Conservation (phyloP, 2,113 vertebrate genomes). For the Notarius lentiginosus region DNA sequence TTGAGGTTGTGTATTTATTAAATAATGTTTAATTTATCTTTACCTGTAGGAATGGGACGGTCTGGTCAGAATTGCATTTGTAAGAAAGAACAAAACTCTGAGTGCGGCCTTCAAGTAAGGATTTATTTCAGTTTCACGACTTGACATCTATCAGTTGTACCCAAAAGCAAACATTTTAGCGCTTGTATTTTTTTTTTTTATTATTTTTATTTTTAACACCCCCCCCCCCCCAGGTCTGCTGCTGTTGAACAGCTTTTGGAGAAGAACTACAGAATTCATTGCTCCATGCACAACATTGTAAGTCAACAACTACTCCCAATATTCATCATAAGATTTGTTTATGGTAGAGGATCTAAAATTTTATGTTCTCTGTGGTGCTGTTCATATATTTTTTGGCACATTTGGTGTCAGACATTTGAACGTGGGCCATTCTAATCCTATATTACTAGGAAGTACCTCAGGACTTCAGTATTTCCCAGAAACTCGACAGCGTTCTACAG, state of each 20-base stretch:
- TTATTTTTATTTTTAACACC: no score
- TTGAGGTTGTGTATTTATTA: neutral
- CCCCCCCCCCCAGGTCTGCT: constrained; percentile 72
- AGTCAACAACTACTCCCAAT: constrained; percentile 56
- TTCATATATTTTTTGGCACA: constrained; percentile 13
- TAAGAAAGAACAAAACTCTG: constrained; percentile 98
- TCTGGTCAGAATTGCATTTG: constrained; percentile 94
- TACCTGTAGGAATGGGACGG: constrained; percentile 91
- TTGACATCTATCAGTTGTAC: neutral
- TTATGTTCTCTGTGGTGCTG: neutral
- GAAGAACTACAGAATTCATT: constrained; percentile 96
- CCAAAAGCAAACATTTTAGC: neutral
- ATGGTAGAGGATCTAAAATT: neutral
- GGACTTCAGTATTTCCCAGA: constrained; percentile 88
- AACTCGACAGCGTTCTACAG: constrained; percentile 83
- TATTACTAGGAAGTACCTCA: constrained; percentile 80
- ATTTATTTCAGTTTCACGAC: constrained; percentile 18
- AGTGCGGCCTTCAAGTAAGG: constrained; percentile 94
- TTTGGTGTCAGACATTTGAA: neutral
- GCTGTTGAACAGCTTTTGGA: constrained; percentile 92
- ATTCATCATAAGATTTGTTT: neutral
- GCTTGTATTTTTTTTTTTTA: no score
- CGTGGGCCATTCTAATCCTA: constrained; percentile 6
- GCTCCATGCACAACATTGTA: constrained; percentile 88
- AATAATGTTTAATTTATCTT: neutral